A percentile compares a stretch with the other conserved stretches of the same genome.
Evolutionary conservation across 2,113 vertebrate genomes (phyloP).

Genomic region (Pristiophorus japonicus): DNA sequence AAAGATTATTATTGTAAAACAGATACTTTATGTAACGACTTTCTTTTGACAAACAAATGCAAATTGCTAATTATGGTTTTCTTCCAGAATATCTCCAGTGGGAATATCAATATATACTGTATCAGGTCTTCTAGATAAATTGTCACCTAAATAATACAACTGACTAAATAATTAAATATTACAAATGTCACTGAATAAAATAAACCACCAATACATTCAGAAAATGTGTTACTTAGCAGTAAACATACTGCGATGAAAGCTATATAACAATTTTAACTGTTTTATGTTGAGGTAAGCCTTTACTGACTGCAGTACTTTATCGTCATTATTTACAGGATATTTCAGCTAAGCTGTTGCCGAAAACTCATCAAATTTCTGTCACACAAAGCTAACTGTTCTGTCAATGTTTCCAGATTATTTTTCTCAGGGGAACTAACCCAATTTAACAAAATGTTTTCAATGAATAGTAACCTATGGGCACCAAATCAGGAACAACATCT

Average conservation of each 20-base stretch:
- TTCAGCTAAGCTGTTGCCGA: not conserved
- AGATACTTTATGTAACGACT: not conserved
- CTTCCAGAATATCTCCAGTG: not conserved
- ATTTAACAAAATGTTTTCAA: not conserved
- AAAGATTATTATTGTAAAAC: not conserved
- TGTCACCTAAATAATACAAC: not conserved
- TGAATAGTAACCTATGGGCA: not conserved
- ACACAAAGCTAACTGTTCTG: conserved; percentile 1
- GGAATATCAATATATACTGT: not conserved
- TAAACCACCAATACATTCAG: not conserved
- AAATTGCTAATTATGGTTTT: not conserved
- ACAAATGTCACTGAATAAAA: not conserved
- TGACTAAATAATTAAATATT: conserved; percentile 3
- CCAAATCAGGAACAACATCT: not conserved
- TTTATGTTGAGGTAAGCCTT: not conserved
- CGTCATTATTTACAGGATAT: not conserved
- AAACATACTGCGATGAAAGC: not conserved
- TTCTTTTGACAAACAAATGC: not conserved
- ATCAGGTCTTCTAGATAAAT: not conserved
- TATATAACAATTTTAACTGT: not conserved
- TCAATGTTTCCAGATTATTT: conserved; percentile 18
- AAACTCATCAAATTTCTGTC: conserved; percentile 3
- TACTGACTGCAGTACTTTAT: not conserved
- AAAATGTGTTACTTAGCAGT: not conserved
- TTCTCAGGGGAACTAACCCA: conserved; percentile 13